Conservation (phyloP, 2,797 vertebrate species). For the Clarias laeviceps region DNA sequence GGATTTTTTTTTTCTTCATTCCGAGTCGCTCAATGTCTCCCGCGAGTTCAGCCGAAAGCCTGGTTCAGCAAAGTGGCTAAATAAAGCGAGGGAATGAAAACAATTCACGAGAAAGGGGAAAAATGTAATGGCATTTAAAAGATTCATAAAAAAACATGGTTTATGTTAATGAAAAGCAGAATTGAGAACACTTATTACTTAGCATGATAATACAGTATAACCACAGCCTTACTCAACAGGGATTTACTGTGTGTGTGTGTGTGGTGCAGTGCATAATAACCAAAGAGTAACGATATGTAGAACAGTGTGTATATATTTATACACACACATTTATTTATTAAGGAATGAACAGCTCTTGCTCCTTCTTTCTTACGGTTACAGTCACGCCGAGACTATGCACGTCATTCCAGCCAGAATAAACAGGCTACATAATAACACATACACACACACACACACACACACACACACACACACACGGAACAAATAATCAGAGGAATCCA, state of each 20-base stretch:
- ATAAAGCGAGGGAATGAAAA: slow-evolving; percentile 28
- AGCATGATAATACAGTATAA: slow-evolving; percentile 5
- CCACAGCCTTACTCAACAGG: neutral
- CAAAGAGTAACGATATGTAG: slow-evolving; percentile 1
- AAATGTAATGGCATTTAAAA: slow-evolving; percentile 35
- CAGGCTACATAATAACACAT: neutral
- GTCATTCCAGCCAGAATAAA: neutral
- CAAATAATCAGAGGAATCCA: neutral
- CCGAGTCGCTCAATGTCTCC: slow-evolving; percentile 19
- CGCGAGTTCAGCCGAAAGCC: neutral
- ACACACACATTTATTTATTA: slow-evolving; percentile 25
- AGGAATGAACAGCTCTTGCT: neutral
- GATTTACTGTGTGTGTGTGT: slow-evolving; percentile 9
- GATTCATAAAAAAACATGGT: slow-evolving; percentile 3
- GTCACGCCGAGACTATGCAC: no score
- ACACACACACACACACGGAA: neutral
- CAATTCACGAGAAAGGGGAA: slow-evolving; percentile 17
- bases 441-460: neutral
- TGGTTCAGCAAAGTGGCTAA: slow-evolving; percentile 36
- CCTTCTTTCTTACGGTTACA: neutral
- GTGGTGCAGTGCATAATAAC: slow-evolving; percentile 1
- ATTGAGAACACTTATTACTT: slow-evolving; percentile 32
- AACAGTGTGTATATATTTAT: neutral
- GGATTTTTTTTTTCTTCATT: slow-evolving; percentile 2
- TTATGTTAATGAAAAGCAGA: slow-evolving; percentile 30